Conservation (phyloP, 2,888 invertebrate species). For the Lasioglossum oenotherae region DNA sequence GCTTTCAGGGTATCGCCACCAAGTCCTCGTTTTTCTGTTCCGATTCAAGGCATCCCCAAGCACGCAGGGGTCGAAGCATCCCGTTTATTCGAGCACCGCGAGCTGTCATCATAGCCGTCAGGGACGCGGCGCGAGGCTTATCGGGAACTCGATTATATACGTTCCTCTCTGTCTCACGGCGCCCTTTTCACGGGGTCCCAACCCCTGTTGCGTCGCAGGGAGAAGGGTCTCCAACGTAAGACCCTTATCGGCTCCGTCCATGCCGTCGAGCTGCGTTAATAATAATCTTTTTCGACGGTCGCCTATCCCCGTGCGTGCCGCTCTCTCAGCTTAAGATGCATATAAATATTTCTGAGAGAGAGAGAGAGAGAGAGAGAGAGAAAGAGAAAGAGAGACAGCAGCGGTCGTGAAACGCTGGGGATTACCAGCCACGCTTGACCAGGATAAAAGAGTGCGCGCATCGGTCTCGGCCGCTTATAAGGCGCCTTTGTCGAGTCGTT, state of each 20-base stretch:
- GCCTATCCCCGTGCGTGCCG: slow-evolving; percentile 54
- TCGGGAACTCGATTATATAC: slow-evolving; percentile 57
- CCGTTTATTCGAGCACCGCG: slow-evolving; percentile 51
- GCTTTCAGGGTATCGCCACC: background rate
- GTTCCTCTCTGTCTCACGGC: slow-evolving; percentile 56
- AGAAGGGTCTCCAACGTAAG: slow-evolving; percentile 66
- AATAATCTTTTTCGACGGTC: slow-evolving; percentile 73
- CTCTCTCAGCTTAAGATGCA: slow-evolving; percentile 65
- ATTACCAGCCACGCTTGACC: slow-evolving; percentile 56
- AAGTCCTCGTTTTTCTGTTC: slow-evolving; percentile 14
- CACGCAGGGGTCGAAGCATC: slow-evolving; percentile 1
- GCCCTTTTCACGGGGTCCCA: slow-evolving; percentile 60
- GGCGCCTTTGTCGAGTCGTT: slow-evolving; percentile 59
- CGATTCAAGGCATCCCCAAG: slow-evolving; percentile 14
- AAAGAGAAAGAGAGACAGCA: background rate
- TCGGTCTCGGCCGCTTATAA: slow-evolving; percentile 63
- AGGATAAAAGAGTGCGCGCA: slow-evolving; percentile 63
- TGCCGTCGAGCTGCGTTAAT: slow-evolving; percentile 72
- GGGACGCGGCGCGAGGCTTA: slow-evolving; percentile 60
- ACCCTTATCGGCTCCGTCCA: slow-evolving; percentile 80
- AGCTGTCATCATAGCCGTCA: slow-evolving; percentile 70
- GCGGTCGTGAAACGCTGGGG: slow-evolving; percentile 66
- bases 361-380: background rate
- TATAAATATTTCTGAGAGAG: slow-evolving; percentile 71
- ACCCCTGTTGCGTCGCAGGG: slow-evolving; percentile 29